Base-by-base conservation (phyloP, 2,113 vertebrate species). In the Epinephelus fuscoguttatus region DNA sequence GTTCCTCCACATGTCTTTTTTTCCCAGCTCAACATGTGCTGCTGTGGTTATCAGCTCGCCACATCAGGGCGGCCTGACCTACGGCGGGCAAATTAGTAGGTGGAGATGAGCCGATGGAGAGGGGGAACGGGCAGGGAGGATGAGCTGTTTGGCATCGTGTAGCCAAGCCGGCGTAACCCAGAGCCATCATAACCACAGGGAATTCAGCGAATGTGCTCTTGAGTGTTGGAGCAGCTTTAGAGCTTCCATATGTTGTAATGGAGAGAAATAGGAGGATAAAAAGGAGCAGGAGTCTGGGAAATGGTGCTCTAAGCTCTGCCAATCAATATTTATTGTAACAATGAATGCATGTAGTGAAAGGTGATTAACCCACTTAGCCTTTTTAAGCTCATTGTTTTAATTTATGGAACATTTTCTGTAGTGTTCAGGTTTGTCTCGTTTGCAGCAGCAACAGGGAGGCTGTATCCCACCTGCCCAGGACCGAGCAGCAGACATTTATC, bases 41-140 rank as follows among this genome's bases (percentile, higher is more conserved):
- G 56, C 78, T 78, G 90, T 75, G 90, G 93, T 88, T 73, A 69
- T 33, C 78, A 21, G 67, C 59, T 71, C 10, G 13, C 85, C 78
- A 57, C 86, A 84, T 89, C 86, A 81, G 77, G 84, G 78, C 78
- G 50, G 89, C 82, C 79, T 82, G 80, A 81, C 88, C 86, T 77
- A 75, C 61, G 47, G 64, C 33, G 49, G 75, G 80, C 80, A 91
- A 94, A 94, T 95, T 93, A 94, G 85, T 92, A 94, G 90, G 91
- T 87, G 85, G 78, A 84, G 86, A 91, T 80, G 88, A 93, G 84
- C 84, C 61, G 84, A 60, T 2, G 45, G 40, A 25, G 69, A 68
- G 23, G 45, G 40, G 80, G 75, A 82, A 78, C 13, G 42, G 63
- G 67, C 78, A 37, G 64, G 75, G 84, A 85, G 37, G 88, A 92